Evolutionary conservation across 2,888 invertebrate genomes (phyloP), one percentile per base, ranked within the genome.

Genomic region (Orthosia gracilis): DNA sequence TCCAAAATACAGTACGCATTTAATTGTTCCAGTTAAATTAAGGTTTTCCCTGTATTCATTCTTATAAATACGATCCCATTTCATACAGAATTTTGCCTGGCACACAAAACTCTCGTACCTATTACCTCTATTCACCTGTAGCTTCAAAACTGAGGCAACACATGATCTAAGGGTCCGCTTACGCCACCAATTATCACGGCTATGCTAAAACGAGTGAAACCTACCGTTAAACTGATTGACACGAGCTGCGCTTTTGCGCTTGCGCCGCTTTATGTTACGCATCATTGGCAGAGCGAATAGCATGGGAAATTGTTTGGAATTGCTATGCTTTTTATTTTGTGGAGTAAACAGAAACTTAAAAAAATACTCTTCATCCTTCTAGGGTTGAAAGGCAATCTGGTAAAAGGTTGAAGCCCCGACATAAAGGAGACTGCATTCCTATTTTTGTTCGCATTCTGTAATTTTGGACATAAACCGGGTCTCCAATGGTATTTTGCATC

Each of bases 151-250:
- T 82, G 81, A 54, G 50, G 84, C 76, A 82, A 84, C 63, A 58
- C 40, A 76, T 68, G 50, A 78, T 67, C 69, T 57, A 85, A 85
- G 85, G 86, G 75, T 73, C 52, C 47, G 13, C 52, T 89, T 90
- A 82, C 88, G 75, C 84, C 83, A 83, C 63, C 68, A 72, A 86
- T 91, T 92, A 90, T 63, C 88, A 76, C 72, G 57, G 54, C 59
- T 49, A 57, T 77, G 90, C 85, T 90, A 92, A 92, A 80, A 73
- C 67, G 64, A 81, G 90, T 87, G 91, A 92, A 92, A 92, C 86
- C 84, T 75, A 69, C 68, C 84, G 87, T 80, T 90, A 89, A 89
- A 87, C 83, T 87, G 85, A 89, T 89, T 90, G 87, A 87, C 89
- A 88, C 88, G 65, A 78, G 65, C 55, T 70, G 72, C 73, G 78